Evolutionary conservation across 2,888 invertebrate species (phyloP), one percentile per base, ranked within the genome.

Genomic region (Lordiphosa andalusiaca): DNA sequence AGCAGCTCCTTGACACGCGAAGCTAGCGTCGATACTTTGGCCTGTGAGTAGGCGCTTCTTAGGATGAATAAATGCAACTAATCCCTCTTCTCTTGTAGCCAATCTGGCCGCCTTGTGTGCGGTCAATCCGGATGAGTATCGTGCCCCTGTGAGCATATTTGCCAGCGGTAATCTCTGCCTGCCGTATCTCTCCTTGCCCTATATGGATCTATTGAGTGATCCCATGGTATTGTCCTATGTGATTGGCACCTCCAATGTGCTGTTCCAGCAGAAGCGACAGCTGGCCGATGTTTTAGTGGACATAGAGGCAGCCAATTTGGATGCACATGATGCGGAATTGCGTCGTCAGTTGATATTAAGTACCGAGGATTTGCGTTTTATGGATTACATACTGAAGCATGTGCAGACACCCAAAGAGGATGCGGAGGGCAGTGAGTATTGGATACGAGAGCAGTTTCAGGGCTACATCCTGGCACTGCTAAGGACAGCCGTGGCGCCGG

Each of bases 161-260:
- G 93, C 94, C 35, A 95, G 96, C 90, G 98, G 98, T 46, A 95
- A 96, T 86, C 91, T 98, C 12, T 98, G 98, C 89, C 93, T 98
- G 88, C 99, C 99, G 13, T 99, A 99, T 89, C 91, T 99, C 67
- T 98, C 98, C 3, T 91, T 99, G 69, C 97, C 98, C 72, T 98
- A 97, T 88, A 93, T 98, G 90, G 99, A 99, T 90, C 91, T 98
- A 55, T 90, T 99, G 53, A 93, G 94, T 48, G 97, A 98, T 89
- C 92, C 95, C 3, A 95, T 95, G 74, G 96, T 98, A 6, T 91
- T 94, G 64, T 95, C 95, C 25, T 95, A 95, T 89, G 91, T 98
- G 41, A 95, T 98, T 58, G 99, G 99, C 37, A 98, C 98, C n/a
- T 98, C 98, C 12, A 99, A 99, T 91, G 95, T 98, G n/a, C 91